Percentiles rank a stretch among this genome's conserved stretches.
phyloP scores from a whole-genome alignment of 2,888 invertebrate genomes.

The Stenichneumon culpator region DNA sequence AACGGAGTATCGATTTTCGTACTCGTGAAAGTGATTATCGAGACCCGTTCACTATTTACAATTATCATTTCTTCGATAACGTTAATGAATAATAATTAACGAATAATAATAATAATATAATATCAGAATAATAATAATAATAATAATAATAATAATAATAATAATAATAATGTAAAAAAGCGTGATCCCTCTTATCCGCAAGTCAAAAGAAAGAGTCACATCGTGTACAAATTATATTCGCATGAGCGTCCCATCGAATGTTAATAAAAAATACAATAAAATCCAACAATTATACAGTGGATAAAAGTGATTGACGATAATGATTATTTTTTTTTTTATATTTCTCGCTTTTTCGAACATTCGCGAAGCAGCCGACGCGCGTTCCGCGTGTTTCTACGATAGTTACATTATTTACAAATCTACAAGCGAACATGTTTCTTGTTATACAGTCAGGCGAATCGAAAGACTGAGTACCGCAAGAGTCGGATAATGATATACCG shows the following conservation, averaged over 20 bases:
- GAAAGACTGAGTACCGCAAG: slow-evolving; percentile 29
- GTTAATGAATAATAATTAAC: slow-evolving; percentile 38
- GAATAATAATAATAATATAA: slow-evolving; percentile 49
- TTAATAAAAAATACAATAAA: slow-evolving; percentile 39
- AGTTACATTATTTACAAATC: slow-evolving; percentile 73
- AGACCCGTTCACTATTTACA: slow-evolving; percentile 58
- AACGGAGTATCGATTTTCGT: slow-evolving; percentile 64
- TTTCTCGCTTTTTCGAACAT: slow-evolving; percentile 33
- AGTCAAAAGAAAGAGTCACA: slow-evolving; percentile 25
- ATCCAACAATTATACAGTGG: slow-evolving; percentile 49
- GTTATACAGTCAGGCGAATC: slow-evolving; percentile 24
- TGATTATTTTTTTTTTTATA: slow-evolving; percentile 31
- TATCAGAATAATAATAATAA: slow-evolving; percentile 44
- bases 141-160: slow-evolving; percentile 49
- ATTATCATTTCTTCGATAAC: slow-evolving; percentile 50
- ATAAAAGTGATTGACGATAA: slow-evolving; percentile 51
- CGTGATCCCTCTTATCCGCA: slow-evolving; percentile 30
- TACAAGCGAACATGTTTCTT: slow-evolving; percentile 74
- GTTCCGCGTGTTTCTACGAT: slow-evolving; percentile 61
- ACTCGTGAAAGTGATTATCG: slow-evolving; percentile 40
- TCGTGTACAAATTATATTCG: slow-evolving; percentile 42
- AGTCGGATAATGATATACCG: slow-evolving; percentile 25
- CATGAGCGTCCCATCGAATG: slow-evolving; percentile 34
- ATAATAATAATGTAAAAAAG: slow-evolving; percentile 31
- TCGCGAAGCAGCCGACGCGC: slow-evolving; percentile 66